Base-by-base conservation (phyloP, 2,888 invertebrate species). In the Agelastica alni region DNA sequence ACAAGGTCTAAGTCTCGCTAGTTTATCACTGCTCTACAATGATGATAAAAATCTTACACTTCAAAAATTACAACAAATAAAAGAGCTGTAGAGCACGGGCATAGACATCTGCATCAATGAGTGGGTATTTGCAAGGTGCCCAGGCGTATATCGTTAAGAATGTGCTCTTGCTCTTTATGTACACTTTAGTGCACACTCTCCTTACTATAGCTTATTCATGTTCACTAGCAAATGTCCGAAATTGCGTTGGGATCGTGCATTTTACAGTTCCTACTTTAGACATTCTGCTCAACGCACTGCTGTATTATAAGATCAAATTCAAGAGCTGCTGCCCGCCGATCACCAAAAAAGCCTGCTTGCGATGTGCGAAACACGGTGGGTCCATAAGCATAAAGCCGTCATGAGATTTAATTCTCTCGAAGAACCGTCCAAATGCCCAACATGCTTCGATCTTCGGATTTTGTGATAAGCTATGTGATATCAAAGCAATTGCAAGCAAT, bases 371-470 rank as follows among this genome's bases (percentile, higher is more conserved):
- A 22, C 22, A 22, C 22, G 22, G 4, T 22, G 22, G 22, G 22
- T 22, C 7, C 22, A 22, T 7, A 22, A 22, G 22, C 22, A 22
- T 22, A 7, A 22, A 22, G 22, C 22, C 22, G 7, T 22, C 7
- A 22, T 22, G n/a, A n/a, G n/a, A n/a, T n/a, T n/a, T n/a, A 4
- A 22, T 22, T 4, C 22, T 22, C 22, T 7, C 7, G 13, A 32
- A 32, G 9, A 32, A 22, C 36, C 22, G 42, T 42, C 42, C 42
- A 42, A 42, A 20, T 42, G 12, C 20, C 22, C 10, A 42, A 22
- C 42, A 20, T 22, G 22, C 42, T 42, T 42, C 42, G 42, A 42
- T 6, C 28, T 42, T n/a, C 10, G n/a, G n/a, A 31, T 31, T 31
- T 31, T 26, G 7, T 6, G 5, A 26, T 26, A 6, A 6, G 26